Conservation (phyloP, 2,888 invertebrate genomes). For the Mayetiola destructor region DNA sequence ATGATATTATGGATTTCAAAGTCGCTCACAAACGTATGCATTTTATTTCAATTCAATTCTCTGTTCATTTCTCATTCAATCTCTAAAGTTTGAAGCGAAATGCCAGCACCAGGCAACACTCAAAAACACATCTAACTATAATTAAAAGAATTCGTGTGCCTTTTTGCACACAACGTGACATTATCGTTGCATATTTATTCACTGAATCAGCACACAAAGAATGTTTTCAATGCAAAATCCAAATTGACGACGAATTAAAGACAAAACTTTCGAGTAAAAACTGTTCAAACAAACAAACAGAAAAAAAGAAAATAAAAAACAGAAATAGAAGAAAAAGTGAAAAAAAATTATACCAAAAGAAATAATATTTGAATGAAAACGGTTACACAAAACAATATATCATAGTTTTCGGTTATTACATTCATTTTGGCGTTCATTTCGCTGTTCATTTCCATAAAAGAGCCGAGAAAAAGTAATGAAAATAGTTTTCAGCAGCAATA, state of each 20-base stretch:
- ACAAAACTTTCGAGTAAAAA: no score
- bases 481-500: neutral
- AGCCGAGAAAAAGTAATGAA: slow-evolving; percentile 5
- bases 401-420: no score
- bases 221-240: slow-evolving; percentile 7
- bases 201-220: slow-evolving; percentile 12
- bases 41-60: neutral
- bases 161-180: slow-evolving; percentile 12
- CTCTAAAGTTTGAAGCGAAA: neutral
- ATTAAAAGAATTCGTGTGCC: slow-evolving; percentile 1
- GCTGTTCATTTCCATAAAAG: slow-evolving; percentile 1
- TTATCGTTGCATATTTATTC: slow-evolving; percentile 12
- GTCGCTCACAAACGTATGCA: neutral
- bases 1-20: neutral
- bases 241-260: no score
- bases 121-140: neutral
- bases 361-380: neutral
- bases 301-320: neutral
- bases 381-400: slow-evolving; percentile 6
- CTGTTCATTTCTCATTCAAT: neutral
- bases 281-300: no score
- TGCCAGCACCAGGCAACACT: neutral
- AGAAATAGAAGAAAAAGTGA: neutral
- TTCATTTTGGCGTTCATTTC: neutral
- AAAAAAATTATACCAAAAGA: neutral